Conservation (phyloP, 2,797 vertebrate genomes). For the Pelochelys cantorii region DNA sequence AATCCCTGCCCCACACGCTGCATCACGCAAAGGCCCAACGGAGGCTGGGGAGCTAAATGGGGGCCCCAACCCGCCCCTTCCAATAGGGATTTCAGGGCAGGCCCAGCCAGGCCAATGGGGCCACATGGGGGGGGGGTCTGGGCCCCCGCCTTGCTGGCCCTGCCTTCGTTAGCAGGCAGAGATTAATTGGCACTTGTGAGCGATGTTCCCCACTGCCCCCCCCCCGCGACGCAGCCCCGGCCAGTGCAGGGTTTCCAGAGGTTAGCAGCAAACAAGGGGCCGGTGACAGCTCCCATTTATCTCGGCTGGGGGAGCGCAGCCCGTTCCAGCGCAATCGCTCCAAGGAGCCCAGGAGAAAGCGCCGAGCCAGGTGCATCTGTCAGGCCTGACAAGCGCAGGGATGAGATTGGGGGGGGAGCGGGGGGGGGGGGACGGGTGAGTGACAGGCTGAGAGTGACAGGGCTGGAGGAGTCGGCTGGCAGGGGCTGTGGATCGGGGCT, state of each 20-base stretch:
- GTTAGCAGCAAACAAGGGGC: conserved; percentile 78
- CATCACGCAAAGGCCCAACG: too few relatives aligned
- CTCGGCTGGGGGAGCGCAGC: conserved; percentile 50
- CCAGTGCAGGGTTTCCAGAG: conserved; percentile 74
- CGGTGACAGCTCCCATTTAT: conserved; percentile 77
- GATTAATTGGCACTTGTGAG: conserved; percentile 63
- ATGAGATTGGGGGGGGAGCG: not conserved
- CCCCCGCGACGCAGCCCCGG: not conserved
- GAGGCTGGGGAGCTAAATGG: not conserved
- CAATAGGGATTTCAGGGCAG: too few relatives aligned
- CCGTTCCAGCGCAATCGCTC: not conserved
- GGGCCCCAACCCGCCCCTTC: not conserved
- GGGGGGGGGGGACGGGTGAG: not conserved
- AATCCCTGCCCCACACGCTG: too few relatives aligned
- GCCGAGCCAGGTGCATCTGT: not conserved
- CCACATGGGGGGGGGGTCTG: too few relatives aligned
- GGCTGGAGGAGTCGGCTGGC: too few relatives aligned
- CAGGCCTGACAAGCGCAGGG: conserved; percentile 1
- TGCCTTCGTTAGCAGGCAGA: conserved; percentile 47
- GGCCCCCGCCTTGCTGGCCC: too few relatives aligned
- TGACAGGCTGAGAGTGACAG: too few relatives aligned
- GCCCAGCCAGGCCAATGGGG: not conserved
- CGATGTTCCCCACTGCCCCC: conserved; percentile 16
- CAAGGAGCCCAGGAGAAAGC: conserved; percentile 16
- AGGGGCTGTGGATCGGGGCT: not conserved